Evolutionary conservation across 2,888 invertebrate genomes (phyloP).

Genomic region (Marronus borbonicus): DNA sequence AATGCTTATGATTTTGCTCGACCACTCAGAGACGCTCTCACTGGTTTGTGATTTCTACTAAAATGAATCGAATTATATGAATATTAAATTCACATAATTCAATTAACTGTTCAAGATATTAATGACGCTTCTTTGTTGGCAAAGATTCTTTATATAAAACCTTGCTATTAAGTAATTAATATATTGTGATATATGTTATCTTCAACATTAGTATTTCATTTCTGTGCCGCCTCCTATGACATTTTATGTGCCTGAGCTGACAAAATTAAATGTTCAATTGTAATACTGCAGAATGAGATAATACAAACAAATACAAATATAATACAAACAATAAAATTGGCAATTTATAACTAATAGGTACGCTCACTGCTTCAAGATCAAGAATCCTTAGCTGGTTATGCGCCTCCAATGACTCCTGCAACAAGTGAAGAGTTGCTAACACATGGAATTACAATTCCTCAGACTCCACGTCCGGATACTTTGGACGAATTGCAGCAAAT

Average conservation of each 20-base stretch:
- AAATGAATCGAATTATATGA: no score
- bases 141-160: no score
- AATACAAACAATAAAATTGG: background rate
- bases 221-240: background rate
- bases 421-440: slow-evolving; percentile 63
- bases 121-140: no score
- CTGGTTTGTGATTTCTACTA: no score
- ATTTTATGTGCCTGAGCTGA: background rate
- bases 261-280: no score
- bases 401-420: slow-evolving; percentile 67
- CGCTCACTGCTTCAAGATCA: slow-evolving; percentile 68
- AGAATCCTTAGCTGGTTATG: slow-evolving; percentile 63
- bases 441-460: slow-evolving; percentile 61
- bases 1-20: no score
- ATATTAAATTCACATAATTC: no score
- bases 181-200: no score
- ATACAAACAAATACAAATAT: background rate
- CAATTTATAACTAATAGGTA: slow-evolving; percentile 59
- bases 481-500: slow-evolving; percentile 63
- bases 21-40: no score
- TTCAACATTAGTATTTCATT: background rate
- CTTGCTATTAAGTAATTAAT: no score
- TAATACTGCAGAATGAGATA: background rate
- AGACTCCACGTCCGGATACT: slow-evolving; percentile 63
- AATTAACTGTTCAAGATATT: no score